phyloP scores from a whole-genome alignment of 64 coral and sea anemone species.

The Cladopsammia gracilis region DNA sequence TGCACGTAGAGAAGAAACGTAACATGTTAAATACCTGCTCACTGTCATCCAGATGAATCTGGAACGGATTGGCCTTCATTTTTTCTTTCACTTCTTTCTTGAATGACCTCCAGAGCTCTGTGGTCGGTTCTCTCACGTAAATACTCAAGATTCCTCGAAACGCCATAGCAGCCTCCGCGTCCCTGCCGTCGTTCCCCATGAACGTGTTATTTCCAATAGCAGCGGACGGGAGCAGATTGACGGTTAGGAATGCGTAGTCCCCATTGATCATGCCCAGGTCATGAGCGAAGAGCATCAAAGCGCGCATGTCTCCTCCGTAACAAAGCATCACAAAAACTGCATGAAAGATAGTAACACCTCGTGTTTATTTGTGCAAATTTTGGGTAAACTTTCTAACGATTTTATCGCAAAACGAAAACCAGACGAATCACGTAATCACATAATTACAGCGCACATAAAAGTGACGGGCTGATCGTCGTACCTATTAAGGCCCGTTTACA shows the following conservation, averaged over 20 bases:
- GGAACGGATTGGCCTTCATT: conserved; percentile 79
- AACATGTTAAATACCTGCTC: conserved; percentile 64
- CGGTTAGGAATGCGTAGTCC: conserved; percentile 88
- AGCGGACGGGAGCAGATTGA: conserved; percentile 83
- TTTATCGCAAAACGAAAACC: no score
- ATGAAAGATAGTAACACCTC: not conserved
- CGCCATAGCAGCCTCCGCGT: conserved; percentile 77
- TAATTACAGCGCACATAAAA: no score
- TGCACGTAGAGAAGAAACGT: not conserved
- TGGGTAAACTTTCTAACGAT: not conserved
- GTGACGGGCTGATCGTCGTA: no score
- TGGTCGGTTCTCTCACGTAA: conserved; percentile 85
- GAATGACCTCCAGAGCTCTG: conserved; percentile 76
- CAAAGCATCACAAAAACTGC: conserved; percentile 91
- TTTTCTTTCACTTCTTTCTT: conserved; percentile 78
- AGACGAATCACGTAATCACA: no score
- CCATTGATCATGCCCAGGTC: conserved; percentile 94
- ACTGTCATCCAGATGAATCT: conserved; percentile 56
- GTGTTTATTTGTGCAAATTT: not conserved
- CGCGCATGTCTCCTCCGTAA: conserved; percentile 86
- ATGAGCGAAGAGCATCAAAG: conserved; percentile 81
- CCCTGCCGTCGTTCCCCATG: conserved; percentile 92
- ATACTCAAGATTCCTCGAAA: conserved; percentile 93
- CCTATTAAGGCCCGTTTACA: no score
- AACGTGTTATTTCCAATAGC: conserved; percentile 91